Percentiles rank a stretch among this genome's conserved stretches.
phyloP scores from a whole-genome alignment of 2,888 invertebrate genomes.

The Notocelia uddmanniana region DNA sequence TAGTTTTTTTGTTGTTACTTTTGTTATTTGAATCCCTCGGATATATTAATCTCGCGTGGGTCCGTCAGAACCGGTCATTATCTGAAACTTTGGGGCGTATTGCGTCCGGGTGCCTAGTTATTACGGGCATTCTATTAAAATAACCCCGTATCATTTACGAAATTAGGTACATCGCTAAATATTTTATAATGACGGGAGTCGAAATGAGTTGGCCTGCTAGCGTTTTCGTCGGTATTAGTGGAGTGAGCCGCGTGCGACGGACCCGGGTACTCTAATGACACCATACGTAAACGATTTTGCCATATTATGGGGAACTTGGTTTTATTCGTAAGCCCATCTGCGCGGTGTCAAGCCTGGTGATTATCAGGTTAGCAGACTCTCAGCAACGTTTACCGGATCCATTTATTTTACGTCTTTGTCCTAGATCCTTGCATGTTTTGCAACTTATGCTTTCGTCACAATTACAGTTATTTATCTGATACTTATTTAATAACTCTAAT shows the following conservation, averaged over 20 bases:
- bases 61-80: conserved; percentile 81
- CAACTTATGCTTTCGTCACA: neutral
- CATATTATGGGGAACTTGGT: conserved; percentile 55
- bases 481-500: neutral
- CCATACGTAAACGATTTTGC: conserved; percentile 62
- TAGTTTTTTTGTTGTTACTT: conserved; percentile 80
- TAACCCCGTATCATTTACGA: conserved; percentile 80
- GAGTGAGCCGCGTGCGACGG: conserved; percentile 62
- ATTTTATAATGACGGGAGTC: conserved; percentile 81
- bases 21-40: conserved; percentile 80
- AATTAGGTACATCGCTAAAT: conserved; percentile 85
- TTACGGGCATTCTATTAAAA: conserved; percentile 83
- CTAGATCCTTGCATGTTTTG: neutral
- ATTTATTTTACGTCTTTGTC: neutral
- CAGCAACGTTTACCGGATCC: conserved; percentile 20
- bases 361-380: conserved; percentile 68
- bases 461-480: neutral
- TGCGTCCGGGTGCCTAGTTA: conserved; percentile 82
- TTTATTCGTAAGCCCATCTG: conserved; percentile 61
- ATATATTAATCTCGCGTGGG: conserved; percentile 84
- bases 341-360: conserved; percentile 60
- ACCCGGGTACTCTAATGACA: conserved; percentile 63
- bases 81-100: conserved; percentile 82
- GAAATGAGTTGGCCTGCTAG: conserved; percentile 71
- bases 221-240: conserved; percentile 69